Conservation (phyloP, 2,113 vertebrate genomes). For the Carlito syrichta region DNA sequence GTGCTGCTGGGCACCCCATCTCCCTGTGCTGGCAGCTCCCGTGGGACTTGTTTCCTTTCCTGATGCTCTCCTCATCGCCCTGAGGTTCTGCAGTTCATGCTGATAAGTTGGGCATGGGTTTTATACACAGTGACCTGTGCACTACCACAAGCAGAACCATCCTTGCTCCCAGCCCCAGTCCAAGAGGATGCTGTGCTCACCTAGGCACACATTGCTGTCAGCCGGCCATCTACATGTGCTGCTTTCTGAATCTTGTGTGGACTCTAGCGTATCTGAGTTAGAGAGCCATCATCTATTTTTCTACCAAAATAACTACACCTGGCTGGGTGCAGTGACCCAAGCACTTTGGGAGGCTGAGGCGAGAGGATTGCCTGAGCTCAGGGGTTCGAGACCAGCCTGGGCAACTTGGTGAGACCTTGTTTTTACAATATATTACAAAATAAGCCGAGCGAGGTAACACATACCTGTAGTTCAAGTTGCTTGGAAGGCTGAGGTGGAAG, state of each 20-base stretch:
- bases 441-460: too few relatives aligned
- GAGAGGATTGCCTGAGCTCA: too few relatives aligned
- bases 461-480: too few relatives aligned
- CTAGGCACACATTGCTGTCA: neutral
- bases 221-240: neutral
- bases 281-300: neutral
- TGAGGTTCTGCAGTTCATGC: accelerated
- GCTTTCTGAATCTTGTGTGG: too few relatives aligned
- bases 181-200: accelerated
- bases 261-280: too few relatives aligned
- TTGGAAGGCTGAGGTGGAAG: too few relatives aligned
- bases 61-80: neutral
- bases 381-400: too few relatives aligned
- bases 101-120: neutral
- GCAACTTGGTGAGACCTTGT: too few relatives aligned
- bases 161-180: accelerated
- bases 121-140: accelerated
- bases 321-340: too few relatives aligned
- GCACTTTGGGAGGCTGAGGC: too few relatives aligned
- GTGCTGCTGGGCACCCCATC: neutral
- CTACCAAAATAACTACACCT: too few relatives aligned
- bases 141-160: neutral
- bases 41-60: neutral
- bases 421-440: too few relatives aligned
- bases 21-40: neutral